Evolutionary conservation across 2,888 invertebrate species (phyloP).

Genomic region (Caenorhabditis sulstoni): DNA sequence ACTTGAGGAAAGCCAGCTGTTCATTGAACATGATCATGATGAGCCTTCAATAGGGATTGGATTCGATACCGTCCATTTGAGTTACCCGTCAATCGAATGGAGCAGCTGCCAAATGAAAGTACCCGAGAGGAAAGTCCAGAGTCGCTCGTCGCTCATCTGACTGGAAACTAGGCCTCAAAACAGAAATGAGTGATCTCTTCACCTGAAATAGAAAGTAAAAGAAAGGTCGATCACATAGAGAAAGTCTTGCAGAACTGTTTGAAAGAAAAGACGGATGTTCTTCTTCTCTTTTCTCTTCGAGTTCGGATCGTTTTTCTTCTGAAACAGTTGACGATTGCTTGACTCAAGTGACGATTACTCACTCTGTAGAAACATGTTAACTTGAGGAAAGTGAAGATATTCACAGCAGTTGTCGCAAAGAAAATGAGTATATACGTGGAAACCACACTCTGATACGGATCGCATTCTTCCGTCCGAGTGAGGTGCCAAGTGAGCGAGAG

Average conservation of each 20-base stretch:
- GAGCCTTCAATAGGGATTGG: conserved; percentile 5
- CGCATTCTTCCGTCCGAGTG: background rate
- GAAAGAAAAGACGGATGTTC: conserved; percentile 26
- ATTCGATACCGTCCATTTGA: background rate
- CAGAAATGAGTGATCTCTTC: background rate
- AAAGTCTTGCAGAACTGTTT: background rate
- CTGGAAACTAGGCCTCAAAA: background rate
- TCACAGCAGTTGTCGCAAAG: conserved; percentile 3
- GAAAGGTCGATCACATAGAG: background rate
- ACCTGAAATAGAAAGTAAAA: conserved; percentile 24
- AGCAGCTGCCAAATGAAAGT: conserved; percentile 32
- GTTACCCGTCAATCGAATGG: conserved; percentile 40
- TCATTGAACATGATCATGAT: conserved; percentile 35
- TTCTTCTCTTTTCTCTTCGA: conserved; percentile 11
- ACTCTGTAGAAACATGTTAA: conserved; percentile 29
- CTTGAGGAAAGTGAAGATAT: conserved; percentile 29
- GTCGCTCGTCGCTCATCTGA: conserved; percentile 4
- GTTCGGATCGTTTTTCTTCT: conserved; percentile 22
- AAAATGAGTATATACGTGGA: background rate
- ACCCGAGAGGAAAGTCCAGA: conserved; percentile 45
- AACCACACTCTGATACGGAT: background rate
- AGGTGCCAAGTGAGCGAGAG: background rate
- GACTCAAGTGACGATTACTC: background rate
- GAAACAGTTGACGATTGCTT: background rate
- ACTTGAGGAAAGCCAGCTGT: background rate